phyloP scores from a whole-genome alignment of 2,797 vertebrate species.

The Prunella strophiata region DNA sequence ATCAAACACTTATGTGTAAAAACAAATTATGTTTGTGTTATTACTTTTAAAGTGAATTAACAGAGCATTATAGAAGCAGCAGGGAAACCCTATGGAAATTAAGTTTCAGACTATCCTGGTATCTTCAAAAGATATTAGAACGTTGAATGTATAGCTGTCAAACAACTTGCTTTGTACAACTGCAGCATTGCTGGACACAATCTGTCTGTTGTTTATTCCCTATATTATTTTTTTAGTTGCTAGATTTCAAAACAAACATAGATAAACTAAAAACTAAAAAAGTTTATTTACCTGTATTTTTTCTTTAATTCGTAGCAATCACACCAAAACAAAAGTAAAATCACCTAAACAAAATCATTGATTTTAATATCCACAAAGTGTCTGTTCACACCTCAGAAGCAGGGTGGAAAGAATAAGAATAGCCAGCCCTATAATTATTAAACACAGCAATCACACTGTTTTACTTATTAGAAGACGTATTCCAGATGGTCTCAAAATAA shows the following conservation, averaged over 20 bases:
- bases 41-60: background rate
- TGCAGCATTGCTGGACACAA: background rate
- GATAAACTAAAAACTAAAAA: background rate
- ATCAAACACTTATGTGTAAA: background rate
- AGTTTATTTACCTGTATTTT: background rate
- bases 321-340: background rate
- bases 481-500: conserved; percentile 39
- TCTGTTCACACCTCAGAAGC: background rate
- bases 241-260: background rate
- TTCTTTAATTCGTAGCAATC: background rate
- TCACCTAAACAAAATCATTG: background rate
- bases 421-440: background rate
- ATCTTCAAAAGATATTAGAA: background rate
- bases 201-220: background rate
- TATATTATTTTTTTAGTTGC: background rate
- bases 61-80: background rate
- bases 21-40: background rate
- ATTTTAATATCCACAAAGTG: background rate
- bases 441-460: background rate
- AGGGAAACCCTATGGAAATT: background rate
- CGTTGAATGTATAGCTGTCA: background rate
- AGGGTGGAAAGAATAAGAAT: background rate
- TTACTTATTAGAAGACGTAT: background rate
- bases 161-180: background rate
- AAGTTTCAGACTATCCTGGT: background rate